These are phyloP conservation scores for Elgaria multicarinata DNA, from an alignment of 2,113 vertebrate genomes.

Conservation along the genomic window DNA sequence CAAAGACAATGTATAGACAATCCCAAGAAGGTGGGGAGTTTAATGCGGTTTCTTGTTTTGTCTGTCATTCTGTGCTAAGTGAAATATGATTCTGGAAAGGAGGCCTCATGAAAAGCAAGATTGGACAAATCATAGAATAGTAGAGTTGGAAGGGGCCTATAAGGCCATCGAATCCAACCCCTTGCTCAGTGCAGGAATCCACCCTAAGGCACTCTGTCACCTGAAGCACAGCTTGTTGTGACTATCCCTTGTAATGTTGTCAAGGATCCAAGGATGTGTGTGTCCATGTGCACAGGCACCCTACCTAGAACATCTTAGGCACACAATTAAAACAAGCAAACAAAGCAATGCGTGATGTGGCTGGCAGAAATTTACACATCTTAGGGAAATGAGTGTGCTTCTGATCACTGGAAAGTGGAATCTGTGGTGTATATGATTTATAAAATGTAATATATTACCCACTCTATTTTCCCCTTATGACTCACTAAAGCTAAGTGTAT, in stretches of 20 bases:
- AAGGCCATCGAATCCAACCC: too few relatives aligned
- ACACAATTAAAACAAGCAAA: background rate
- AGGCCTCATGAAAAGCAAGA: too few relatives aligned
- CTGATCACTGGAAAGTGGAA: background rate
- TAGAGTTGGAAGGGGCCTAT: too few relatives aligned
- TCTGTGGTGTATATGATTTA: background rate
- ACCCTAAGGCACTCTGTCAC: background rate
- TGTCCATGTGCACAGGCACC: too few relatives aligned
- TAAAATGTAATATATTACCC: background rate
- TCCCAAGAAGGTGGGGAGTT: too few relatives aligned
- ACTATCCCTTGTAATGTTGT: background rate
- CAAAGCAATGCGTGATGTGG: background rate
- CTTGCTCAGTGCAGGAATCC: too few relatives aligned
- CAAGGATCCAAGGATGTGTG: background rate
- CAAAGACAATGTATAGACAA: too few relatives aligned
- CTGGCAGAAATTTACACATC: too few relatives aligned
- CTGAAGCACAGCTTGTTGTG: background rate
- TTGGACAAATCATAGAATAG: too few relatives aligned
- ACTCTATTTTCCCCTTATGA: background rate
- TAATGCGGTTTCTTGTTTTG: background rate
- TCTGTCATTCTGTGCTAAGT: background rate
- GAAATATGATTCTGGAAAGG: background rate
- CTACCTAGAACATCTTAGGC: background rate
- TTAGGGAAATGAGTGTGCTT: background rate
- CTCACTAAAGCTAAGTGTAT: background rate